These are phyloP conservation scores for Harpegnathos saltator DNA, from an alignment of 1,140 invertebrate species.

Conservation along the genomic window DNA sequence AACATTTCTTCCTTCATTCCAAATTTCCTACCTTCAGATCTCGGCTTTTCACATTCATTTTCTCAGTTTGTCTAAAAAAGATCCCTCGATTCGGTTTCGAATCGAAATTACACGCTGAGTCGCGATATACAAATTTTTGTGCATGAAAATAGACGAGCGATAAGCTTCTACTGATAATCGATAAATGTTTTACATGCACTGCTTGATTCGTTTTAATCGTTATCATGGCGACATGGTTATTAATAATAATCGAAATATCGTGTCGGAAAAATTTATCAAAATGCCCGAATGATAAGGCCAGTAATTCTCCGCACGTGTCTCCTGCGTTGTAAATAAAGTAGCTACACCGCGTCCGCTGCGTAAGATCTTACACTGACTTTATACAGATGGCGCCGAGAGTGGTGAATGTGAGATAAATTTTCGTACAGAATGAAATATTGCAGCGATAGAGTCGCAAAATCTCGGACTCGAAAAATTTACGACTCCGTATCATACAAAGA, in stretches of 20 bases:
- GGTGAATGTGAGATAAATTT: too few species aligned
- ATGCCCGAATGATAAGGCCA: too few species aligned
- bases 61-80: background rate
- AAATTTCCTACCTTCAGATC: background rate
- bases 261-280: background rate
- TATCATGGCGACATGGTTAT: background rate
- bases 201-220: background rate
- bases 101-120: background rate
- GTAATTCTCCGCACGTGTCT: too few species aligned
- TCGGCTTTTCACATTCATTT: background rate
- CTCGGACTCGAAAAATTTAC: too few species aligned
- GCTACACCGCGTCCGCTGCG: too few species aligned
- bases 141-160: background rate
- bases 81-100: background rate
- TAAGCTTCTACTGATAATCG: background rate
- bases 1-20: background rate
- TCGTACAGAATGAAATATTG: too few species aligned
- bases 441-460: too few species aligned
- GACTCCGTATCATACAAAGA: too few species aligned
- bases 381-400: background rate
- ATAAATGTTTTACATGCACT: background rate
- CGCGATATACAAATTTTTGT: background rate
- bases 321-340: background rate
- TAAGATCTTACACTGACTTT: background rate
- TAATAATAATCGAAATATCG: background rate